A percentile compares a stretch with the other conserved stretches of the same genome.
These are phyloP conservation scores for Brachionus paranguensis DNA, from an alignment of 1,140 invertebrate species.

Conservation along the genomic window DNA sequence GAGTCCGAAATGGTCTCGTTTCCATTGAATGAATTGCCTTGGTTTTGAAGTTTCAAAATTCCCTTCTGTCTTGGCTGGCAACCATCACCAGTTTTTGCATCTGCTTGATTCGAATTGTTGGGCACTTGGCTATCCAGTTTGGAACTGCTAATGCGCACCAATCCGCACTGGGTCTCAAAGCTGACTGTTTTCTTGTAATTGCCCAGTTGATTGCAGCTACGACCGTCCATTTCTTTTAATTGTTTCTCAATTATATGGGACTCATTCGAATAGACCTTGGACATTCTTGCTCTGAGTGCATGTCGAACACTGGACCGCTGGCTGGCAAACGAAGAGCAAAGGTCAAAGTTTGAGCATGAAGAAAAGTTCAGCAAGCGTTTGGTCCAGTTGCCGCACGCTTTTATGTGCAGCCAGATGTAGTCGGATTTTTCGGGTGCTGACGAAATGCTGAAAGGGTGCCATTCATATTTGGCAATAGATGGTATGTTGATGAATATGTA, in stretches of 20 bases:
- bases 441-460: constrained; percentile 95
- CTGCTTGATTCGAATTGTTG: background rate
- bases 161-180: background rate
- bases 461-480: constrained; percentile 81
- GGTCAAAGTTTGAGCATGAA: constrained; percentile 7
- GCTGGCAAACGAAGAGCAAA: background rate
- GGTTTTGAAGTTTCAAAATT: background rate
- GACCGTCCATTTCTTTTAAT: background rate
- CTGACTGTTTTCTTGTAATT: background rate
- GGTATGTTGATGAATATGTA: constrained; percentile 91
- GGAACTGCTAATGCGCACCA: background rate
- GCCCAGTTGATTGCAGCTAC: background rate
- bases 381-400: constrained; percentile 89
- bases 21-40: constrained; percentile 5
- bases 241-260: background rate
- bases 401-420: constrained; percentile 84
- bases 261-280: background rate
- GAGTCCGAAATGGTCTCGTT: background rate
- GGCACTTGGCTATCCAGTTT: constrained; percentile 10
- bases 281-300: background rate
- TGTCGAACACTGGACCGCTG: background rate
- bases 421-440: constrained; percentile 87
- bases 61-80: background rate
- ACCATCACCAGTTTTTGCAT: background rate
- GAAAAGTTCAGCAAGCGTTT: constrained; percentile 81